Percentiles rank a stretch among this genome's conserved stretches.
Evolutionary conservation across 2,797 vertebrate genomes (phyloP).

Genomic region (Oreonectes daqikongensis): DNA sequence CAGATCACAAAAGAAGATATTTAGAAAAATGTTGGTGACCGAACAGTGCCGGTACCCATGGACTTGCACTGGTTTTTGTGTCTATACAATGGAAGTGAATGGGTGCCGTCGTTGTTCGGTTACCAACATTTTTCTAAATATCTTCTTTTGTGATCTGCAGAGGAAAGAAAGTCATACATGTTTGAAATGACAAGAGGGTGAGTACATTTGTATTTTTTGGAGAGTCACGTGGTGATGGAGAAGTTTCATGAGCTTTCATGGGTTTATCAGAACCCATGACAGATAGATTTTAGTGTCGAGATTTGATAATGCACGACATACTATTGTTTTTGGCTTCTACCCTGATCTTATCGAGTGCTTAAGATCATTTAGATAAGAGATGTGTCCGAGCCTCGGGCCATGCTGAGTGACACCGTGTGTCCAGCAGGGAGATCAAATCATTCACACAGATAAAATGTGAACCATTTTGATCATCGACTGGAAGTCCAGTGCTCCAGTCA

Average conservation of each 20-base stretch:
- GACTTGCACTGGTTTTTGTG: too few relatives aligned
- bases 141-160: too few relatives aligned
- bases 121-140: too few relatives aligned
- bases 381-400: slow-evolving; percentile 34
- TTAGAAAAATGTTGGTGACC: too few relatives aligned
- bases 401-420: slow-evolving; percentile 17
- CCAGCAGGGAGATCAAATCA: slow-evolving; percentile 28
- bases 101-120: too few relatives aligned
- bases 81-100: too few relatives aligned
- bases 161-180: too few relatives aligned
- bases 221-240: background rate
- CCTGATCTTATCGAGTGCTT: slow-evolving; percentile 40
- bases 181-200: too few relatives aligned
- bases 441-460: slow-evolving; percentile 35
- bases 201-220: too few relatives aligned
- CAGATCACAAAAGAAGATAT: too few relatives aligned
- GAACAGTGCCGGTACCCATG: too few relatives aligned
- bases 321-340: slow-evolving; percentile 47
- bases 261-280: slow-evolving; percentile 28
- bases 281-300: slow-evolving; percentile 14
- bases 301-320: slow-evolving; percentile 32
- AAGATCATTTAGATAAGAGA: slow-evolving; percentile 29
- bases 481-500: slow-evolving; percentile 20
- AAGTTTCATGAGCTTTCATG: slow-evolving; percentile 14
- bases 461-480: slow-evolving; percentile 42